phyloP scores from a whole-genome alignment of 2,113 vertebrate genomes.

The Ursus arctos region DNA sequence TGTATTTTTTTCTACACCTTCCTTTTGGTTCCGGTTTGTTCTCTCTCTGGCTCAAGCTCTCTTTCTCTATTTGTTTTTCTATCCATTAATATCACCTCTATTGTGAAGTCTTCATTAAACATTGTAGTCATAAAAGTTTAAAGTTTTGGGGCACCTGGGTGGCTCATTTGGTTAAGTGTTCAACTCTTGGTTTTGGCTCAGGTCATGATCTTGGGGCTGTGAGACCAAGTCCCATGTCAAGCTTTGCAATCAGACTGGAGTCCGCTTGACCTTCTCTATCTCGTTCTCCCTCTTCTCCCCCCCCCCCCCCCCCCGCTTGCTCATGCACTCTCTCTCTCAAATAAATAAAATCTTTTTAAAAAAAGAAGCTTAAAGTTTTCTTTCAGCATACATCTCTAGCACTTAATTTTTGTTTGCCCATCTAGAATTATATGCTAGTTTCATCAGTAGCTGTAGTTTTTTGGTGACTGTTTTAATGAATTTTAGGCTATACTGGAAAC shows the following conservation, averaged over 20 bases:
- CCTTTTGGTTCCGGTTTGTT: neutral
- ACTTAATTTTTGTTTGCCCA: neutral
- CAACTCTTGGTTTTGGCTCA: no score
- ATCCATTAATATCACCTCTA: neutral
- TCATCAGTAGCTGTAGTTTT: neutral
- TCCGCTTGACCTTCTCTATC: no score
- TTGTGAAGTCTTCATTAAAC: neutral
- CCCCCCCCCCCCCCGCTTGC: no score
- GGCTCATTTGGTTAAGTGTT: no score
- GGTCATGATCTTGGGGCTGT: no score
- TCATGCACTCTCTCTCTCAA: no score
- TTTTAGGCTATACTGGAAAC: neutral
- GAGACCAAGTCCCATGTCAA: no score
- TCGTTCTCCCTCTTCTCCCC: no score
- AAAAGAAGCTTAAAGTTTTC: neutral
- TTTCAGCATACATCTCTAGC: neutral
- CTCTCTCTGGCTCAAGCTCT: neutral
- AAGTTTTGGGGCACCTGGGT: neutral
- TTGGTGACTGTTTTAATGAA: neutral
- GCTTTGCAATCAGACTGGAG: no score
- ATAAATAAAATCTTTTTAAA: no score
- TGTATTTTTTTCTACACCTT: neutral
- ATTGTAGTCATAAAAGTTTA: neutral
- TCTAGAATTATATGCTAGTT: neutral
- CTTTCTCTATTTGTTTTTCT: neutral